Evolutionary conservation across 1,140 invertebrate species (phyloP), one percentile per base, ranked within the genome.

Genomic region (Zaprionus camerounensis): DNA sequence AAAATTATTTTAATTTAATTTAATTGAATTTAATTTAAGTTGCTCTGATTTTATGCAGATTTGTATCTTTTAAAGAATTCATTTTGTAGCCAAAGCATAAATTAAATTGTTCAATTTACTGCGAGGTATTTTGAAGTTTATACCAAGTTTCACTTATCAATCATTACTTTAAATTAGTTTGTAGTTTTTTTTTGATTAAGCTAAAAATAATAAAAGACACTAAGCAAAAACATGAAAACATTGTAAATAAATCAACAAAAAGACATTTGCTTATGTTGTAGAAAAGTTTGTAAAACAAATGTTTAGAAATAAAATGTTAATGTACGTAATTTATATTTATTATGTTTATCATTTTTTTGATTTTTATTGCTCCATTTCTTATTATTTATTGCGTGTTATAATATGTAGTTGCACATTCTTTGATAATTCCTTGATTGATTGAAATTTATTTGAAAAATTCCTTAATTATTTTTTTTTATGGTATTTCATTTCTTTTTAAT

Each of bases 111-210:
- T 31, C 7, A 20, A 6, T 7, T 17, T 46, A 9, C 6, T 20
- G 41, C 12, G 5, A 15, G 58, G 58, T 61, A 36, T 61, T n/a
- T 44, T 1, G 1, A 24, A 24, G 12, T 12, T 38, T 22, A 15
- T 28, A 3, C 7, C 2, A 13, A 51, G 0, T 51, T 41, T 22
- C 12, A 24, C 3, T 24, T 24, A 7, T 17, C 11, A 46, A 46
- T 26, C 24, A 1, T 46, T 46, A 62, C 13, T 62, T 34, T 28
- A 63, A 46, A 28, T 44, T 46, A 15, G 22, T 28, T 46, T 63
- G 17, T 49, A 51, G 20, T 63, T 44, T 49, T 20, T 20, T 26
- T 31, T 46, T 31, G 24, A 41, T 9, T n/a, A 15, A 44, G 15
- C 15, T 44, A 46, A 46, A 49, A 63, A 51, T 46, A 63, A 51